phyloP scores from a whole-genome alignment of 2,888 invertebrate genomes.

The Lasioglossum calceatum region DNA sequence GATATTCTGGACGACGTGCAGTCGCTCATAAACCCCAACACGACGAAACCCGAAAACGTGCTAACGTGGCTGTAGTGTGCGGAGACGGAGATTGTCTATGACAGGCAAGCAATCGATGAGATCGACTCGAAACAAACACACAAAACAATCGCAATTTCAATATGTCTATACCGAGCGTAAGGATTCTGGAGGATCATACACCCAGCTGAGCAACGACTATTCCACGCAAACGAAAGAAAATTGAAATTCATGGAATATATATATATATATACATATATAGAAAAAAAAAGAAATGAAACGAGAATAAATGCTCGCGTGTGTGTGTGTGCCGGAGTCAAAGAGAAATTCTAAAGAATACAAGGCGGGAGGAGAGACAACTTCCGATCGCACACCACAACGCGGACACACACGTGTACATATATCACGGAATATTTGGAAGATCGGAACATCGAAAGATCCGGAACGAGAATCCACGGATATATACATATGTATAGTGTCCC shows the following conservation, averaged over 20 bases:
- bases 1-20: conserved; percentile 96
- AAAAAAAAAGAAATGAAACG: conserved; percentile 20
- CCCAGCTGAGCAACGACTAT: conserved; percentile 54
- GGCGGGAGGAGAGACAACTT: not conserved
- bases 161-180: conserved; percentile 55
- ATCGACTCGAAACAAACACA: conserved; percentile 51
- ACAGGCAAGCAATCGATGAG: conserved; percentile 60
- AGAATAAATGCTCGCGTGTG: not conserved
- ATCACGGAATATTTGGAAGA: not conserved
- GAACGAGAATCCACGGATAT: conserved; percentile 32
- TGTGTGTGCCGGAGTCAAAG: not conserved
- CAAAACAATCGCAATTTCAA: conserved; percentile 51
- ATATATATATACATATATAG: not conserved
- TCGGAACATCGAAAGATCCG: not conserved
- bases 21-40: conserved; percentile 94
- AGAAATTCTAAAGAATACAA: not conserved
- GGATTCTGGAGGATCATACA: conserved; percentile 48
- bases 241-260: conserved; percentile 13
- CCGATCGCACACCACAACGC: conserved; percentile 36
- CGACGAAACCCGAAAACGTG: conserved; percentile 93
- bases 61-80: conserved; percentile 92
- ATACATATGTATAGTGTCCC: conserved; percentile 49
- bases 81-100: conserved; percentile 59
- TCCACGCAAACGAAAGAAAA: conserved; percentile 36
- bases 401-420: conserved; percentile 54